Conservation (phyloP, 2,797 vertebrate species). For the Sus cebifrons region DNA sequence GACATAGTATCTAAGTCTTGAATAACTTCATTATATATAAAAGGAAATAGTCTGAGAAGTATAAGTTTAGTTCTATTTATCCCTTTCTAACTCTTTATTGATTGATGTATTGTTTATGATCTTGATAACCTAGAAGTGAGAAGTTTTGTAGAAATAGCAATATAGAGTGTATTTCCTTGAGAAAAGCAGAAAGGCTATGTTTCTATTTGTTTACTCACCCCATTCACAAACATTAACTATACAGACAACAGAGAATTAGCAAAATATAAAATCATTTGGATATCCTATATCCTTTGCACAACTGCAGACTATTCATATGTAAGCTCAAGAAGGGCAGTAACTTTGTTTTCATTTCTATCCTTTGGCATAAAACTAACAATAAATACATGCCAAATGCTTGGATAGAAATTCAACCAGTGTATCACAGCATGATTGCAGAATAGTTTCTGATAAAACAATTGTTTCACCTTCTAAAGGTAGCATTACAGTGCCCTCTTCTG, state of each 20-base stretch:
- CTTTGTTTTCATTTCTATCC: slow-evolving; percentile 29
- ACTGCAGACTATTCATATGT: neutral
- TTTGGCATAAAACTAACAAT: slow-evolving; percentile 31
- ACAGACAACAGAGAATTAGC: neutral
- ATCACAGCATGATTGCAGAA: neutral
- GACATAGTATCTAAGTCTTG: neutral
- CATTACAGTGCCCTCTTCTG: slow-evolving; percentile 80
- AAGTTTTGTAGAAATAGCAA: neutral
- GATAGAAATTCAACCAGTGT: neutral
- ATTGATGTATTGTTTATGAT: neutral
- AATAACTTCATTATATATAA: slow-evolving; percentile 25
- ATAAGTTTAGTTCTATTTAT: slow-evolving; percentile 36
- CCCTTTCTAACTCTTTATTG: slow-evolving; percentile 8
- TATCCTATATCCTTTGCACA: neutral
- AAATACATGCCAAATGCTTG: slow-evolving; percentile 41
- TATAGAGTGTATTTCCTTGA: neutral
- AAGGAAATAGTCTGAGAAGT: slow-evolving; percentile 13
- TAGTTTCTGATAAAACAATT: neutral
- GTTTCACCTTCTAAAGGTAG: neutral
- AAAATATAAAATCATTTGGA: slow-evolving; percentile 51
- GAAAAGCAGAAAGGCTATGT: neutral
- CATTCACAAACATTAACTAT: slow-evolving; percentile 50
- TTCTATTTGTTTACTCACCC: slow-evolving; percentile 30
- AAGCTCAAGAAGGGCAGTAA: neutral
- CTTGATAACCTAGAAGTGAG: slow-evolving; percentile 51